Base-by-base conservation (phyloP, 1,140 invertebrate species). In the Trichonephila inaurata region DNA sequence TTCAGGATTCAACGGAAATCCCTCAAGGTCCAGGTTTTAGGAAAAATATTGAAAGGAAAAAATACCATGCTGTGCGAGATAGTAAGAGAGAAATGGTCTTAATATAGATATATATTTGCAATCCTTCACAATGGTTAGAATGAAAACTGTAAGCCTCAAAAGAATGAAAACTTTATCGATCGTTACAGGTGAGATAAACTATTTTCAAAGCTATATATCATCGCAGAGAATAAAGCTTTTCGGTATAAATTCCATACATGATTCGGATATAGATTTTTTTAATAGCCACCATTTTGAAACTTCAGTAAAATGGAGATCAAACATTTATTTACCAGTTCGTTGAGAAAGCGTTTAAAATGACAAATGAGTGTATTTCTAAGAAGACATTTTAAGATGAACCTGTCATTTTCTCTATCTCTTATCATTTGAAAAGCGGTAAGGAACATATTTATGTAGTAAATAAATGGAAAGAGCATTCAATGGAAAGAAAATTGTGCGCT, bases 11-110 rank as follows among this genome's bases (percentile, higher is more conserved):
- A 40, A 66, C 64, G 60, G 21, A 89, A 89, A 89, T 89, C 89
- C 89, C 89, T 33, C 51, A 40, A 90, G 66, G 21, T 58, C 21
- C 33, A 10, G 89, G 89, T 77, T 90, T 90, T 90, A 81, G 44
- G 28, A 58, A 58, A 90, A 90, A 90, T 90, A 90, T 90, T 90
- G 89, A 90, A 81, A 82, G 58, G 58, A 33, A 44, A 64, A 83
- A 87, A 87, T 61, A 62, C 24, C 85, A 51, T 66, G 87, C 61
- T 62, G 87, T 44, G 87, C 40, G n/a, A 58, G 61, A 89, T 72
- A 87, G n/a, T 10, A 60, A 21, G 28, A 61, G 85, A 87, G 61
- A 87, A 87, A 33, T 7, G 58, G 28, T 61, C 28, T 61, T 64
- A 58, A 64, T 62, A 87, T 64, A 64, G 19, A 24, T 87, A 61